Conservation (phyloP, 2,113 vertebrate species). For the Chaetorhynchus papuensis region DNA sequence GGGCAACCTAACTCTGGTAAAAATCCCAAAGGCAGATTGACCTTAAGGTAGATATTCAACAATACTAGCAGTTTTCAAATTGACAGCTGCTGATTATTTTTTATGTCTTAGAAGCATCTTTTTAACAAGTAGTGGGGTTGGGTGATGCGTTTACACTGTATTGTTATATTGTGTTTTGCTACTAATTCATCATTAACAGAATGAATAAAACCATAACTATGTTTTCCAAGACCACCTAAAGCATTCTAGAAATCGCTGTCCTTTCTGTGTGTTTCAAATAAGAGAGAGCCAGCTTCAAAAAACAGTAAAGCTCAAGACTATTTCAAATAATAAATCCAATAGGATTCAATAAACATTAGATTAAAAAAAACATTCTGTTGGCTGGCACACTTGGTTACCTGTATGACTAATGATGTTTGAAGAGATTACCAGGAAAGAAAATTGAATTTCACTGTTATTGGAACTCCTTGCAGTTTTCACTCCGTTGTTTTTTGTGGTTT, state of each 20-base stretch:
- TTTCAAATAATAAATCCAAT: neutral
- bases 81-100: neutral
- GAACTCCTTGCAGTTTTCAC: neutral
- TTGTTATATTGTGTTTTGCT: neutral
- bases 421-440: neutral
- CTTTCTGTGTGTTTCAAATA: neutral
- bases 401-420: neutral
- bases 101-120: neutral
- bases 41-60: neutral
- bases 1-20: neutral
- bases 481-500: neutral
- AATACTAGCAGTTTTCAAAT: neutral
- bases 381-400: neutral
- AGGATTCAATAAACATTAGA: neutral
- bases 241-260: neutral
- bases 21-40: neutral
- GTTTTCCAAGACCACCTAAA: neutral
- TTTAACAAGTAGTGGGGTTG: neutral
- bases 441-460: neutral
- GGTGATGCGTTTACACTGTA: neutral
- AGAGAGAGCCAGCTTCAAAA: neutral
- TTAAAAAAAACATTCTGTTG: neutral
- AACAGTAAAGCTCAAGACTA: neutral
- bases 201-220: neutral
- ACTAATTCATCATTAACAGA: neutral